These are phyloP conservation scores for Taenioides sp. DNA, from an alignment of 2,797 vertebrate species.

Conservation along the genomic window DNA sequence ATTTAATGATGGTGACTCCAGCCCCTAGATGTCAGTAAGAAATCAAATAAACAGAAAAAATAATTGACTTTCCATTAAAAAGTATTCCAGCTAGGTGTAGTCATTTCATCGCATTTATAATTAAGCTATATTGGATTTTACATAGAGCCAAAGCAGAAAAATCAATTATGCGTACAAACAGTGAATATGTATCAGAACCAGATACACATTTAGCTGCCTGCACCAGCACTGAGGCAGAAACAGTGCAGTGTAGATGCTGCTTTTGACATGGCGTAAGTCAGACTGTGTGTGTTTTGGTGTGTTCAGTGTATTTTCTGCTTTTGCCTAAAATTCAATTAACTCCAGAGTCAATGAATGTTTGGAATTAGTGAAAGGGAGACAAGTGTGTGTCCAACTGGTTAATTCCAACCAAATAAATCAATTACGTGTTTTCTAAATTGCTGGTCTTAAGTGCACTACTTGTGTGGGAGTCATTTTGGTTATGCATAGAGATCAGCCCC, in stretches of 20 bases:
- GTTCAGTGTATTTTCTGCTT: conserved; percentile 16
- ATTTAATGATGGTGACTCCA: too few species aligned
- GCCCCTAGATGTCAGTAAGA: background rate
- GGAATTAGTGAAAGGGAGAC: conserved; percentile 26
- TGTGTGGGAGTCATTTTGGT: conserved; percentile 1
- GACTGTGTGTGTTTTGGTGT: conserved; percentile 8
- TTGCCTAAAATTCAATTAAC: conserved; percentile 60
- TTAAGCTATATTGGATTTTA: background rate
- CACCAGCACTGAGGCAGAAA: conserved; percentile 29
- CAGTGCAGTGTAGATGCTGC: conserved; percentile 24
- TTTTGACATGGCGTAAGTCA: conserved; percentile 23
- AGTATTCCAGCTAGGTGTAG: background rate
- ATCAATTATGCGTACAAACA: background rate
- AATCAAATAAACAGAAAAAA: background rate
- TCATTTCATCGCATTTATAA: background rate
- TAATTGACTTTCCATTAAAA: background rate
- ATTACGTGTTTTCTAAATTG: conserved; percentile 8
- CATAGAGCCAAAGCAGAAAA: background rate
- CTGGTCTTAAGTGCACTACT: background rate
- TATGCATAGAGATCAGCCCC: background rate
- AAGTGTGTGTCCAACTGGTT: conserved; percentile 25
- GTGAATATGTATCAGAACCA: conserved; percentile 16
- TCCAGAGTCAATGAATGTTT: conserved; percentile 53
- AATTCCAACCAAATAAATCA: conserved; percentile 24
- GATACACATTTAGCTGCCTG: conserved; percentile 14